A percentile compares a stretch with the other conserved stretches of the same genome.
These are phyloP conservation scores for Dicranocentrus wangi DNA, from an alignment of 2,888 invertebrate genomes.

Conservation along the genomic window DNA sequence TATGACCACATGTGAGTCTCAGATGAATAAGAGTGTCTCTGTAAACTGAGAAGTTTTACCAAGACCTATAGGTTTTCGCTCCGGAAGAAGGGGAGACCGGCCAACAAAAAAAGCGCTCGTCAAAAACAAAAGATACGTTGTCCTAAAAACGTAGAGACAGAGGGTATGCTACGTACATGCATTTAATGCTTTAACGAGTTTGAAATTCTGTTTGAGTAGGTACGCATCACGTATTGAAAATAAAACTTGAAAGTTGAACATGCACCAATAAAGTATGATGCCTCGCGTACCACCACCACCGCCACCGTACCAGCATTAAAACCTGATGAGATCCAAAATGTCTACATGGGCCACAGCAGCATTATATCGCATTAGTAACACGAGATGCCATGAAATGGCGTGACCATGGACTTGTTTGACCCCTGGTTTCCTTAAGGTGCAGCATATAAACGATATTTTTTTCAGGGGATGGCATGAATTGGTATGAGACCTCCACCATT, in stretches of 20 bases:
- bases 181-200: no score
- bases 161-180: no score
- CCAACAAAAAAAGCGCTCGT: no score
- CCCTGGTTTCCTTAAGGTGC: slow-evolving; percentile 5
- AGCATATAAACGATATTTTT: background rate
- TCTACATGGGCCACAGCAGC: background rate
- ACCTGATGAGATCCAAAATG: slow-evolving; percentile 18
- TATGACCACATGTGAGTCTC: background rate
- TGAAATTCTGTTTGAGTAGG: no score
- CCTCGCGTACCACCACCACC: no score
- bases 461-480: background rate
- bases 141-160: background rate
- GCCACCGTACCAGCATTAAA: no score
- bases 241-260: background rate
- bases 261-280: no score
- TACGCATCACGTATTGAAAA: background rate
- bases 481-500: no score
- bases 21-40: background rate
- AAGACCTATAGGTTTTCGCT: background rate
- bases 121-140: slow-evolving; percentile 12
- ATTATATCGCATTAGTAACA: slow-evolving; percentile 33
- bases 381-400: slow-evolving; percentile 51
- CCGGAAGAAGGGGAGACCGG: slow-evolving; percentile 44
- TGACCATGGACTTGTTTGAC: slow-evolving; percentile 60
- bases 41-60: slow-evolving; percentile 37